Conservation (phyloP, 2,797 vertebrate genomes). For the Rhincodon typus region DNA sequence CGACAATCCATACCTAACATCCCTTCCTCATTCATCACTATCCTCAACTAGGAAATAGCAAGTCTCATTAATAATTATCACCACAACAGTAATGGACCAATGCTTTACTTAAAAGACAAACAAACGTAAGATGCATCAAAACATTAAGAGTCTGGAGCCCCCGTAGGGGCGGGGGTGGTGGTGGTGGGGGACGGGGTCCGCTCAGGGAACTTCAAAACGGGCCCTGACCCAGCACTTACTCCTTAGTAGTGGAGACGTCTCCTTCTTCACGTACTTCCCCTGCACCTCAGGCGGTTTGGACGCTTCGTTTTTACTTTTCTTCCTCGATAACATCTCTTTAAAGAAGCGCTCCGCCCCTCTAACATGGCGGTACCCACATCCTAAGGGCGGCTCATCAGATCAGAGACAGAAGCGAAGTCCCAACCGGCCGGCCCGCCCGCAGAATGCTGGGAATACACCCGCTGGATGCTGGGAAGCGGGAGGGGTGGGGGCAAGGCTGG, state of each 20-base stretch:
- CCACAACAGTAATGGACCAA: not conserved
- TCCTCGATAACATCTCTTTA: slow-evolving; percentile 81
- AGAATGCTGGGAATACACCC: no score
- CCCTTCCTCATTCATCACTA: not conserved
- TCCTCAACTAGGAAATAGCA: not conserved
- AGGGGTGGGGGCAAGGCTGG: not conserved
- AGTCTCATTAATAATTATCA: no score
- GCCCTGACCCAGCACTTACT: slow-evolving; percentile 58
- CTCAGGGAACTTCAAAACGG: not conserved
- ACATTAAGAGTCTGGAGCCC: not conserved
- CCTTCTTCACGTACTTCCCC: slow-evolving; percentile 97
- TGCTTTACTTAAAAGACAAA: not conserved
- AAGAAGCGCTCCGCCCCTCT: slow-evolving; percentile 39
- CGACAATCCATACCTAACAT: not conserved
- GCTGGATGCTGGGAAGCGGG: no score
- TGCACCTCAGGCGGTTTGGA: slow-evolving; percentile 92
- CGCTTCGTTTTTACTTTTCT: slow-evolving; percentile 94
- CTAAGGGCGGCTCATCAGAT: slow-evolving; percentile 42
- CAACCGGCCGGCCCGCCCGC: slow-evolving; percentile 33
- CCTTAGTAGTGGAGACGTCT: slow-evolving; percentile 86
- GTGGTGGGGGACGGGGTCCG: no score
- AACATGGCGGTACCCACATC: slow-evolving; percentile 9
- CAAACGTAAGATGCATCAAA: not conserved
- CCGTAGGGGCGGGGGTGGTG: no score
- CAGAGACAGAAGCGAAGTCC: slow-evolving; percentile 38